Conservation (phyloP, 2,888 invertebrate genomes). For the Galeruca laticollis region DNA sequence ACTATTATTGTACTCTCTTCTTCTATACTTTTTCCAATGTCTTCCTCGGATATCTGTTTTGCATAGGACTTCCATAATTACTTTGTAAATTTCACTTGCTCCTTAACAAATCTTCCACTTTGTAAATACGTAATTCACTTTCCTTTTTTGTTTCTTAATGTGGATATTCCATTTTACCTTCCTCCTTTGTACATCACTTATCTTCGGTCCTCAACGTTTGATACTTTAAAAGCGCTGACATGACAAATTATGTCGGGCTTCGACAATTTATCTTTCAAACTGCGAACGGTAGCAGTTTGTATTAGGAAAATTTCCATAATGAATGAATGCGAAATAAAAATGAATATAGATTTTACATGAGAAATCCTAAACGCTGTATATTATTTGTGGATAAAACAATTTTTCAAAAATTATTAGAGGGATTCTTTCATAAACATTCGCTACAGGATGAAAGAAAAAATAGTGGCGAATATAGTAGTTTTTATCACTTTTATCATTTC, state of each 20-base stretch:
- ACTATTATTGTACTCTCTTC: too few relatives aligned
- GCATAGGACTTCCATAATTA: too few relatives aligned
- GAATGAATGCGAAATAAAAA: slow-evolving; percentile 5
- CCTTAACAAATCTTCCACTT: too few relatives aligned
- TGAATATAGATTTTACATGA: slow-evolving; percentile 1
- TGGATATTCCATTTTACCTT: neutral
- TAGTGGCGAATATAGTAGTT: too few relatives aligned
- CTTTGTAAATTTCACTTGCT: too few relatives aligned
- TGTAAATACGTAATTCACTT: neutral
- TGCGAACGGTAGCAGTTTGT: slow-evolving; percentile 11
- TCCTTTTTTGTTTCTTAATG: neutral
- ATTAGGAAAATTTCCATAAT: neutral
- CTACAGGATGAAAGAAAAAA: too few relatives aligned
- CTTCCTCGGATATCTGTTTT: too few relatives aligned
- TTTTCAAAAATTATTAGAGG: neutral
- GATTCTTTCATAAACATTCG: neutral
- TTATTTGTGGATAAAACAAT: slow-evolving; percentile 1
- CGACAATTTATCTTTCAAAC: slow-evolving; percentile 16
- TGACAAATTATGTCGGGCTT: slow-evolving; percentile 14
- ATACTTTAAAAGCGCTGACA: slow-evolving; percentile 15
- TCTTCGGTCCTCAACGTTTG: slow-evolving; percentile 10
- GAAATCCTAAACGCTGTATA: neutral
- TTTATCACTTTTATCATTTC: too few relatives aligned
- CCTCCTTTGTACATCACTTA: slow-evolving; percentile 10
- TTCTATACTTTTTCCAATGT: too few relatives aligned